These are phyloP conservation scores for Mimumesa dahlbomi DNA, from an alignment of 2,888 invertebrate species.

Conservation along the genomic window DNA sequence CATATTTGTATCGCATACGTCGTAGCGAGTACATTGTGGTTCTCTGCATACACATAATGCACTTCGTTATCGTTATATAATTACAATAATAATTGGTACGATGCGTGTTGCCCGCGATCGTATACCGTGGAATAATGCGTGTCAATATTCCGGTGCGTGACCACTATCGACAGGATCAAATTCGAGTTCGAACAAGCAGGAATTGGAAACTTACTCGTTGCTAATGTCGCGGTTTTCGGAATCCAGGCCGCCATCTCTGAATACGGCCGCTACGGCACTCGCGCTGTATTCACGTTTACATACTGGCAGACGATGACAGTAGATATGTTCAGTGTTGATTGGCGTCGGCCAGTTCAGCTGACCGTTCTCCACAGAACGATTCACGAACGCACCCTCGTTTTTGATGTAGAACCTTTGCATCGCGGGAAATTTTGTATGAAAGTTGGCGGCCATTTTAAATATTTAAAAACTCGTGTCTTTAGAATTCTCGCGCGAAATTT, in stretches of 20 bases:
- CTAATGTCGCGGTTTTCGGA: slow-evolving; percentile 57
- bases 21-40: slow-evolving; percentile 56
- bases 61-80: slow-evolving; percentile 37
- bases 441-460: no score
- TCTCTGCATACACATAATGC: slow-evolving; percentile 50
- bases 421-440: no score
- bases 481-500: neutral
- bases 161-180: neutral
- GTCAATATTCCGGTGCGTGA: neutral
- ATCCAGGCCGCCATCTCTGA: slow-evolving; percentile 71
- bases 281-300: no score
- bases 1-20: slow-evolving; percentile 62
- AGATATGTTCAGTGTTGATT: neutral
- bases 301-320: slow-evolving; percentile 7
- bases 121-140: neutral
- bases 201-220: slow-evolving; percentile 65
- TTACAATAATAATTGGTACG: neutral
- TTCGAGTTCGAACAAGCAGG: no score
- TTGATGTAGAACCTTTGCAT: no score
- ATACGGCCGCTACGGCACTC: no score
- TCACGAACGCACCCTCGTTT: slow-evolving; percentile 14
- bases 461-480: neutral
- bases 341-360: neutral
- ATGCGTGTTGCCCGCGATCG: neutral
- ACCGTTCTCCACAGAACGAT: neutral